phyloP scores from a whole-genome alignment of 2,113 vertebrate genomes.

The Leucopsar rothschildi region DNA sequence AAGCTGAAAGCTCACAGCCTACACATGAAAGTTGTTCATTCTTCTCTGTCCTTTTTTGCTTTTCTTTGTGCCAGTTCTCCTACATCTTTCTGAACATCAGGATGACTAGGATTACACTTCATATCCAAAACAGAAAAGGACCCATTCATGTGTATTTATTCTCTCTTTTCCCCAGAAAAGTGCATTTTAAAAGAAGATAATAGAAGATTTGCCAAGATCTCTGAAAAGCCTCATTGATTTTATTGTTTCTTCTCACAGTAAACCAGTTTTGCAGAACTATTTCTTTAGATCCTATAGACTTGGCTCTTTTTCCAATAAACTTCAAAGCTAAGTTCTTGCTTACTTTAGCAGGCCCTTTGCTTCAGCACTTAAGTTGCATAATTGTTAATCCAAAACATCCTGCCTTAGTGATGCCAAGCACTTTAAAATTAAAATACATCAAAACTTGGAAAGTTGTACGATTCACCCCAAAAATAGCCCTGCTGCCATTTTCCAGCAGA shows the following conservation, averaged over 20 bases:
- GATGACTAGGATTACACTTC: background rate
- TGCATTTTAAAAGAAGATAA: background rate
- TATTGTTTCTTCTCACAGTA: background rate
- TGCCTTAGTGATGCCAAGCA: background rate
- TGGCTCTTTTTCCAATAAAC: background rate
- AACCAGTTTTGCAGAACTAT: background rate
- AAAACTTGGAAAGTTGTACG: background rate
- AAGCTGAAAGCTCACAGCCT: background rate
- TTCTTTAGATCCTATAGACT: background rate
- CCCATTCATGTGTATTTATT: background rate
- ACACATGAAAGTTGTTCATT: background rate
- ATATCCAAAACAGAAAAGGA: background rate
- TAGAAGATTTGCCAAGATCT: background rate
- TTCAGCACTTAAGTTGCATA: background rate
- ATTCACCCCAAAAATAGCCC: background rate
- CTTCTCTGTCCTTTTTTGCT: background rate
- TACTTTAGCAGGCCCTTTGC: background rate
- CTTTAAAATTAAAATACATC: background rate
- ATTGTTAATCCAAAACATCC: slow-evolving; percentile 35
- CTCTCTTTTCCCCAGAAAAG: background rate
- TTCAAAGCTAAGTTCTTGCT: background rate
- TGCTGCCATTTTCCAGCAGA: background rate
- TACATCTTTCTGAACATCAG: background rate
- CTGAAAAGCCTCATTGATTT: slow-evolving; percentile 18
- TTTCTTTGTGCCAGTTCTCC: background rate